phyloP scores from a whole-genome alignment of 2,113 vertebrate genomes.

The Macroglossus sobrinus region DNA sequence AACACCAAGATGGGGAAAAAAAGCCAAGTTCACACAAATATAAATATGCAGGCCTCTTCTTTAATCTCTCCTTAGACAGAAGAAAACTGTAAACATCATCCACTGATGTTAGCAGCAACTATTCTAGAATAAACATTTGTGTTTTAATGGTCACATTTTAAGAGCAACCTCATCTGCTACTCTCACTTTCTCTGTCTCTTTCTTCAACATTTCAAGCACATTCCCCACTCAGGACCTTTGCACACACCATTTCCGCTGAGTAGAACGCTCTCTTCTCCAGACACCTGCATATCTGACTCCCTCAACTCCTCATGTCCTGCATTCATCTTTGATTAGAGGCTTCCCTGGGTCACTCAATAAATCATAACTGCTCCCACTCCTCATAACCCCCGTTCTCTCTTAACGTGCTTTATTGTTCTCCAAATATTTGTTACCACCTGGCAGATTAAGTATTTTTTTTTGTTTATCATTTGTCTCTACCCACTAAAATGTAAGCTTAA shows the following conservation, averaged over 20 bases:
- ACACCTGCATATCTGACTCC: too few relatives aligned
- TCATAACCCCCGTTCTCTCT: neutral
- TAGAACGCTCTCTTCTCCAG: neutral
- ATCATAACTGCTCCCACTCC: rapidly evolving
- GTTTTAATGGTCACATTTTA: neutral
- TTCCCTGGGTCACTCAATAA: neutral
- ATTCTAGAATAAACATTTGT: neutral
- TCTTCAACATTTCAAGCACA: neutral
- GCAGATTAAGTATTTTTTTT: neutral
- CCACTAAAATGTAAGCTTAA: neutral
- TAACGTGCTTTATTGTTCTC: neutral
- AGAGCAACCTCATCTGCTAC: neutral
- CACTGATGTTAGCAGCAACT: neutral
- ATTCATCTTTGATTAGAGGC: neutral
- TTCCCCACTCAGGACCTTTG: neutral
- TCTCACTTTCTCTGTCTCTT: neutral
- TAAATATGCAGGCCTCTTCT: neutral
- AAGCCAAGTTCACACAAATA: neutral
- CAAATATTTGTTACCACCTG: neutral
- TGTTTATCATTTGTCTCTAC: neutral
- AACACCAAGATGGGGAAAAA: neutral
- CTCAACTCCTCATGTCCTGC: neutral
- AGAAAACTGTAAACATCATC: neutral
- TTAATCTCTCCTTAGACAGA: neutral
- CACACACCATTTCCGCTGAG: neutral